These are phyloP conservation scores for Mastacembelus armatus DNA, from an alignment of 2,797 vertebrate genomes.

Conservation along the genomic window DNA sequence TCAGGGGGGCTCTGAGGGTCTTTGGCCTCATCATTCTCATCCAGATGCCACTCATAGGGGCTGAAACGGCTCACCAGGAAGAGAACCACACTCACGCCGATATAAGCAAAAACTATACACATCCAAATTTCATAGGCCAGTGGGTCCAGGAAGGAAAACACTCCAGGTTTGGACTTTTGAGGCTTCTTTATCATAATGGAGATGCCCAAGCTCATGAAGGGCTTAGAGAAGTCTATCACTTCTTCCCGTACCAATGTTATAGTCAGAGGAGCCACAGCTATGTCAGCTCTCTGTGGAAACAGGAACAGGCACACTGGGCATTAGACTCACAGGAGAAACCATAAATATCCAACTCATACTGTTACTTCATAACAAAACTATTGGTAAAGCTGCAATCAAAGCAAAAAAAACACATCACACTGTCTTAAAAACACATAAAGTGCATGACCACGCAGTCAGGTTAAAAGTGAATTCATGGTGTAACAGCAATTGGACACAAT, in stretches of 20 bases:
- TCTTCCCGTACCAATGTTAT: conserved; percentile 99
- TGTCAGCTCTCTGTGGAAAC: conserved; percentile 97
- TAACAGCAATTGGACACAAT: conserved; percentile 47
- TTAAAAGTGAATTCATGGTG: conserved; percentile 45
- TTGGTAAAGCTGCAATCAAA: conserved; percentile 34
- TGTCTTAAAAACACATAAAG: conserved; percentile 13
- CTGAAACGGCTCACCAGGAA: conserved; percentile 99
- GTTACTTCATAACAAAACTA: conserved; percentile 22
- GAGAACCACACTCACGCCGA: conserved; percentile 99
- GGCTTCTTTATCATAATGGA: conserved; percentile 99
- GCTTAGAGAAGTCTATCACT: conserved; percentile 99
- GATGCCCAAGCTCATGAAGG: conserved; percentile 99
- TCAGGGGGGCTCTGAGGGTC: conserved; percentile 97
- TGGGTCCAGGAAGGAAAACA: conserved; percentile 98
- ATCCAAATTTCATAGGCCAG: conserved; percentile 99
- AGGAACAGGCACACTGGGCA: conserved; percentile 70
- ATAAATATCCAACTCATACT: conserved; percentile 25
- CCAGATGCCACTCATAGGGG: conserved; percentile 99
- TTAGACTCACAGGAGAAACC: conserved; percentile 62
- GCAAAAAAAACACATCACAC: conserved; percentile 13
- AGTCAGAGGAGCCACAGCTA: conserved; percentile 98
- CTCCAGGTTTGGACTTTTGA: conserved; percentile 98
- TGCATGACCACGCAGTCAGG: conserved; percentile 8
- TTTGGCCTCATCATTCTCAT: conserved; percentile 95
- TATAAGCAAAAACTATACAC: conserved; percentile 99